These are phyloP conservation scores for Typhlichthys eigenmanni DNA, from an alignment of 2,797 vertebrate genomes.

Conservation along the genomic window DNA sequence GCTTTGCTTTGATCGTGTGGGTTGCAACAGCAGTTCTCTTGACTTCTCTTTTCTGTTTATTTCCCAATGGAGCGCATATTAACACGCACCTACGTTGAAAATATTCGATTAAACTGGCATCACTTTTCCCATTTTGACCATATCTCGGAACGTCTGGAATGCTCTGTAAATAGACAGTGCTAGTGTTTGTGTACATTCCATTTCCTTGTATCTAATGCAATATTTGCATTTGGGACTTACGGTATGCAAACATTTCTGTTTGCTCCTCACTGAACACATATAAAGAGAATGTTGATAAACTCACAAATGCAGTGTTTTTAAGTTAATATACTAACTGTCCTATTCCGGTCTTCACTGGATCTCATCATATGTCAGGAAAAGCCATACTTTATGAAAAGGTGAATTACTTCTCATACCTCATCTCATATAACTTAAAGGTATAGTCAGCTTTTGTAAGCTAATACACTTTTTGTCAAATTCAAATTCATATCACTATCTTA, in stretches of 20 bases:
- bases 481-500: no score
- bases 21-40: constrained; percentile 54
- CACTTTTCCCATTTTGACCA: constrained; percentile 65
- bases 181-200: constrained; percentile 62
- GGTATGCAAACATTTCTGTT: constrained; percentile 67
- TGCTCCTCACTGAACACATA: constrained; percentile 46
- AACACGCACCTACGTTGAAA: constrained; percentile 36
- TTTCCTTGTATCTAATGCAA: constrained; percentile 65
- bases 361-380: constrained; percentile 26
- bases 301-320: constrained; percentile 60
- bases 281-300: constrained; percentile 49
- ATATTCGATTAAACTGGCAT: constrained; percentile 66
- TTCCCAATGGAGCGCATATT: constrained; percentile 28
- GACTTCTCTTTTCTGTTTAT: constrained; percentile 33
- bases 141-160: constrained; percentile 64
- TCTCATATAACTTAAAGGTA: not conserved
- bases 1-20: constrained; percentile 64
- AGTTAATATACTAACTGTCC: constrained; percentile 16
- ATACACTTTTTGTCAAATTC: no score
- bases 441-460: no score
- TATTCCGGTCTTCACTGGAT: constrained; percentile 22
- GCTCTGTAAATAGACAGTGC: constrained; percentile 64
- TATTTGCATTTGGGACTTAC: constrained; percentile 52
- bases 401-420: constrained; percentile 34
- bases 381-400: constrained; percentile 25